Evolutionary conservation across 2,888 invertebrate genomes (phyloP).

Genomic region (Dryobotodes eremita): DNA sequence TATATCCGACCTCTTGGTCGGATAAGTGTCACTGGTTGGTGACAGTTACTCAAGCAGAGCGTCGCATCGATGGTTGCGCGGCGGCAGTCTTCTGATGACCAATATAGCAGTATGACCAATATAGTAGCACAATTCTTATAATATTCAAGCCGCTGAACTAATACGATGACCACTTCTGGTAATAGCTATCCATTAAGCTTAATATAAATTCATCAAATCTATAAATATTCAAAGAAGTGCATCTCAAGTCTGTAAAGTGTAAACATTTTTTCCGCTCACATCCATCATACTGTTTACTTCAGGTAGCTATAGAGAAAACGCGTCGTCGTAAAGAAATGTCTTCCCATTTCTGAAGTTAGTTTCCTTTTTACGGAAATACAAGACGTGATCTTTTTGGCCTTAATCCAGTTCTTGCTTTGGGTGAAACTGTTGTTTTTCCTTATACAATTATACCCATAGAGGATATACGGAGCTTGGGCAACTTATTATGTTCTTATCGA

Average conservation of each 20-base stretch:
- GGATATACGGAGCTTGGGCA: conserved; percentile 52
- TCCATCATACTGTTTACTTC: conserved; percentile 51
- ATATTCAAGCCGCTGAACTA: background rate
- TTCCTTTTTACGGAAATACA: conserved; percentile 79
- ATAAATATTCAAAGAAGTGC: conserved; percentile 39
- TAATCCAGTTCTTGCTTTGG: conserved; percentile 79
- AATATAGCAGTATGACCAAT: background rate
- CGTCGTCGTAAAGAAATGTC: conserved; percentile 71
- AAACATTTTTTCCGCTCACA: conserved; percentile 33
- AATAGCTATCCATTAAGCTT: background rate
- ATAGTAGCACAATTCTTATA: background rate
- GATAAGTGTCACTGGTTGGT: background rate
- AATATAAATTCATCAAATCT: conserved; percentile 2
- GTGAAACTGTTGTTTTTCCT: conserved; percentile 70
- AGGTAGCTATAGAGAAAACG: conserved; percentile 60
- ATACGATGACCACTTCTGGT: background rate
- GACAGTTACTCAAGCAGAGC: background rate
- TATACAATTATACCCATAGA: conserved; percentile 65
- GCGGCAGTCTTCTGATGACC: background rate
- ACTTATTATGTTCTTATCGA: conserved; percentile 60
- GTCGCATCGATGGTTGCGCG: background rate
- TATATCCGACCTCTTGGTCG: too few relatives aligned
- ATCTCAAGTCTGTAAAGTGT: conserved; percentile 29
- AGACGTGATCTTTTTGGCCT: conserved; percentile 83
- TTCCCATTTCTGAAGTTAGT: conserved; percentile 76